Conservation (phyloP, 2,797 vertebrate genomes). For the Emydoidea blandingii region DNA sequence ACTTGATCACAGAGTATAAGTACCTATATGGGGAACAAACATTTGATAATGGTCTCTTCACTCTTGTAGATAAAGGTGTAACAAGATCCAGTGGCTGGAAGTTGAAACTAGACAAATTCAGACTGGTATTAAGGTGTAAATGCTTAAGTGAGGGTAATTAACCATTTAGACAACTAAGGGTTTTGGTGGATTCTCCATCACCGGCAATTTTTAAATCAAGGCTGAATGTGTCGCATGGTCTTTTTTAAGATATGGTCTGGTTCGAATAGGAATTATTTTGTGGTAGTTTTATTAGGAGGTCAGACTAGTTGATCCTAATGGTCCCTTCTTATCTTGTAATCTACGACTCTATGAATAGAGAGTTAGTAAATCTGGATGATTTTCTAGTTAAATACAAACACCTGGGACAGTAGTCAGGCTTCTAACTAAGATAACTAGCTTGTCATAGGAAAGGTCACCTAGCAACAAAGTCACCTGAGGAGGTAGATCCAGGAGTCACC, state of each 20-base stretch:
- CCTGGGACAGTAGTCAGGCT: not conserved
- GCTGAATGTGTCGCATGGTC: not conserved
- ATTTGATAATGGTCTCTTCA: not conserved
- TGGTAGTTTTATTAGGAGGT: not conserved
- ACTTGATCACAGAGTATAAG: not conserved
- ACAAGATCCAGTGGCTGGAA: not conserved
- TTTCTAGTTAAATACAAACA: not conserved
- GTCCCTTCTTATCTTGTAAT: not conserved
- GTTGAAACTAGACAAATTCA: not conserved
- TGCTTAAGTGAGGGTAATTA: not conserved
- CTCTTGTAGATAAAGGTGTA: not conserved
- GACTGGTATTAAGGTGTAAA: not conserved
- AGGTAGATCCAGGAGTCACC: not conserved
- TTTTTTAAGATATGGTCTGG: not conserved
- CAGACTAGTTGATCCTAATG: not conserved
- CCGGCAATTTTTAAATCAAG: not conserved
- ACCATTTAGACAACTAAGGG: not conserved
- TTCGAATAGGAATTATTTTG: not conserved
- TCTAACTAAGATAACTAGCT: not conserved
- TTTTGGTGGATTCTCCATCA: not conserved
- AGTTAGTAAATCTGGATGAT: not conserved
- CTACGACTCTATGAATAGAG: not conserved
- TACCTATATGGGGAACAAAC: not conserved
- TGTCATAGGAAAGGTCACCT: not conserved
- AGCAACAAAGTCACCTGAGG: not conserved